These are phyloP conservation scores for Gymnorhina tibicen DNA, from an alignment of 2,113 vertebrate genomes.

Conservation along the genomic window DNA sequence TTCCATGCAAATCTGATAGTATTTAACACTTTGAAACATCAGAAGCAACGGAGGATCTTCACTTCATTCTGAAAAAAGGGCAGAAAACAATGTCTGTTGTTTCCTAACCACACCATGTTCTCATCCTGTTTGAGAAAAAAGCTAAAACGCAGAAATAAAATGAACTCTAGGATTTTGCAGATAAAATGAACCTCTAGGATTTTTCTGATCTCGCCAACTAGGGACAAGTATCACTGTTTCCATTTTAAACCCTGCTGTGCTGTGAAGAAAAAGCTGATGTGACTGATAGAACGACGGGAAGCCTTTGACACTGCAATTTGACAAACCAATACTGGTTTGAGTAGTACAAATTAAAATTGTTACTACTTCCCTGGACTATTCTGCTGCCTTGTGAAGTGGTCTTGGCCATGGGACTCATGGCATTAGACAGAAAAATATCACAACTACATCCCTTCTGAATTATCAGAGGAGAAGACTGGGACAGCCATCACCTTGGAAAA, in stretches of 20 bases:
- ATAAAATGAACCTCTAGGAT: constrained; percentile 29
- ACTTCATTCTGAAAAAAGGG: constrained; percentile 19
- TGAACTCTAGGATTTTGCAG: no score
- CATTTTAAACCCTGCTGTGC: constrained; percentile 11
- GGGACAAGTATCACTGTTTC: constrained; percentile 1
- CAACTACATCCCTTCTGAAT: not conserved
- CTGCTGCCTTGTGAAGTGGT: not conserved
- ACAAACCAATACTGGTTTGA: no score
- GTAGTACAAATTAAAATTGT: not conserved
- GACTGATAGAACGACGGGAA: not conserved
- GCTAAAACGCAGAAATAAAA: no score
- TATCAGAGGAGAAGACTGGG: not conserved
- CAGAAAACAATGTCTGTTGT: not conserved
- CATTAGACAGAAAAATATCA: not conserved
- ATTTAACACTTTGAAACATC: constrained; percentile 57
- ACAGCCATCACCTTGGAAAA: not conserved
- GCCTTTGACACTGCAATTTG: not conserved
- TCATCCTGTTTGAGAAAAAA: constrained; percentile 9
- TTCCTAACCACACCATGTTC: not conserved
- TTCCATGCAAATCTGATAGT: constrained; percentile 51
- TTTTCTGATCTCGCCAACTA: not conserved
- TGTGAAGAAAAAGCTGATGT: not conserved
- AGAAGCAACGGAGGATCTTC: constrained; percentile 15
- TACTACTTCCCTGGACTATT: not conserved
- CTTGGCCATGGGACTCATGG: not conserved